Evolutionary conservation across 2,113 vertebrate species (phyloP), one percentile per base, ranked within the genome.

Genomic region (Zosterops lateralis): DNA sequence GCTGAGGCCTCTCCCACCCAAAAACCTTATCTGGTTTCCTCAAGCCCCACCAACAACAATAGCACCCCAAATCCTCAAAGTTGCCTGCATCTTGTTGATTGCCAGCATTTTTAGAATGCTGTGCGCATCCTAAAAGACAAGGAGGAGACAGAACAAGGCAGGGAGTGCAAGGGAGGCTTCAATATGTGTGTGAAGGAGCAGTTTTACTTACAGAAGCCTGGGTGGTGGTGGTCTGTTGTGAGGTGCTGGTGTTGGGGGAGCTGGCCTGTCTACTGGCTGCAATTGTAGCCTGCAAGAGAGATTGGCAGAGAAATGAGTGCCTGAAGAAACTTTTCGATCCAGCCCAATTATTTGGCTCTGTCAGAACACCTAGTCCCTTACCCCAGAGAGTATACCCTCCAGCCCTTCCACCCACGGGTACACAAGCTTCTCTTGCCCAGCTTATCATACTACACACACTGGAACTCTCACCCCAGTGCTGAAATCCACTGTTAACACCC

Each of bases 211-310:
- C 97, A 20, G 97, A 98, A 83, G 98, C 97, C 96, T 99, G 98
- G 36, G 98, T 98, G 73, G 98, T 98, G 91, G 98, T 97, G 31
- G 98, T 93, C 83, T 98, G 98, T 72, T 99, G 99, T 3, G 98
- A 97, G 6, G 98, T 98, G 92, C 98, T 99, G 87, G 98, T 98
- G 96, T 97, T 99, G 32, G 98, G 98, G 50, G 99, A 99, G 95
- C 97, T 99, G 84, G 99, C 99, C 95, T 99, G 99, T 50, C 99
- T 98, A 86, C 98, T 99, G 62, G 99, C 99, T 93, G 99, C 99
- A 81, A 99, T 99, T 1, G 99, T 99, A 78, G 99, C 99, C 99
- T 99, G 87, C 47, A 92, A 84, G 18, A 90, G 54, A 81, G 38
- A 93, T 65, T 10, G 32, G 68, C 54, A 80, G 36, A 80, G 24